Conservation (phyloP, 1,140 invertebrate species). For the Mactra quadrangularis region DNA sequence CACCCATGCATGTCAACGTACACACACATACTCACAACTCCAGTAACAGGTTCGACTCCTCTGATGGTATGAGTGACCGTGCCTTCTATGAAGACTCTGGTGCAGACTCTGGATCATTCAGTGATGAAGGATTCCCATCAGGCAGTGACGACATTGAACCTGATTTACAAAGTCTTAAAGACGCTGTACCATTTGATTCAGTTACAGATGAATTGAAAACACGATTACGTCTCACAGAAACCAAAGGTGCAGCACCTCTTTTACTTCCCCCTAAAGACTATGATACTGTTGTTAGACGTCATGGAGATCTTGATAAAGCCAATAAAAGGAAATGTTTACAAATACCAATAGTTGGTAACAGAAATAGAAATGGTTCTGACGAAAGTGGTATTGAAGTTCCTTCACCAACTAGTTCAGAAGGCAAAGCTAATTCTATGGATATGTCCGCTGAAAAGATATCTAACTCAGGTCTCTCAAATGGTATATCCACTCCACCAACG, state of each 20-base stretch:
- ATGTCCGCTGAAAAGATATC: constrained; percentile 51
- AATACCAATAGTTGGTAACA: constrained; percentile 65
- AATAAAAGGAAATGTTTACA: constrained; percentile 65
- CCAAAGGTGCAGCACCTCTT: constrained; percentile 87
- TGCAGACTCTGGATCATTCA: constrained; percentile 70
- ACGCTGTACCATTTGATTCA: constrained; percentile 93
- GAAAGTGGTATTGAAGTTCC: constrained; percentile 75
- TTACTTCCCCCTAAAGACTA: constrained; percentile 96
- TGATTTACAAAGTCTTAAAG: constrained; percentile 80
- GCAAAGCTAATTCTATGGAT: constrained; percentile 30
- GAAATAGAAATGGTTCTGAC: constrained; percentile 66
- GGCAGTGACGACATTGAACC: constrained; percentile 76
- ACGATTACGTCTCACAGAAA: constrained; percentile 87
- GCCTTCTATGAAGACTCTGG: constrained; percentile 70
- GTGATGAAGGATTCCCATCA: constrained; percentile 68
- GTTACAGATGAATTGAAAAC: constrained; percentile 95
- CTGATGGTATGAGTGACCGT: constrained; percentile 69
- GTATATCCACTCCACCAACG: constrained; percentile 42
- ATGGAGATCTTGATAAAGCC: constrained; percentile 86
- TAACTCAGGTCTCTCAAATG: not conserved
- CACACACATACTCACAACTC: not conserved
- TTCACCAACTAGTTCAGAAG: constrained; percentile 66
- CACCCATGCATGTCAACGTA: constrained; percentile 31
- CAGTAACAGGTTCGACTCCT: constrained; percentile 43
- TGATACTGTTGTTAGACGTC: constrained; percentile 90